Evolutionary conservation across 64 coral and sea anemone species (phyloP).

Genomic region (Montipora capricornis): DNA sequence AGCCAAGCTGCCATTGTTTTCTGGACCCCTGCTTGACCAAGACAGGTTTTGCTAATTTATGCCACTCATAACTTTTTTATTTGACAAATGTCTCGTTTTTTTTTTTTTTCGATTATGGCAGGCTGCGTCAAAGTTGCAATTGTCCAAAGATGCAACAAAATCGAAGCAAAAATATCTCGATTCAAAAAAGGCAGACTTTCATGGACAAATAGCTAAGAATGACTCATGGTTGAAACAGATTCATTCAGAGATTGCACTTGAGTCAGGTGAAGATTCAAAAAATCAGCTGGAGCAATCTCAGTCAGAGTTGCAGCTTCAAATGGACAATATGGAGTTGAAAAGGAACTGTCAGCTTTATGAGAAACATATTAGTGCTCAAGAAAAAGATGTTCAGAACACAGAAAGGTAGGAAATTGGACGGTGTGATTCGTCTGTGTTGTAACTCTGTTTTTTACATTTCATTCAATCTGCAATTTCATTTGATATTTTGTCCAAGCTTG

Average conservation of each 20-base stretch:
- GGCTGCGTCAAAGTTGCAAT: constrained; percentile 50
- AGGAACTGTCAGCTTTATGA: constrained; percentile 84
- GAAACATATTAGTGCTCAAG: constrained; percentile 64
- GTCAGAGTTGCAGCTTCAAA: not conserved
- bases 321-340: constrained; percentile 65
- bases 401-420: constrained; percentile 61
- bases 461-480: too few relatives aligned
- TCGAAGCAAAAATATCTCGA: constrained; percentile 68
- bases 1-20: not conserved
- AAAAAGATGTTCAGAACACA: constrained; percentile 77
- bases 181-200: constrained; percentile 44
- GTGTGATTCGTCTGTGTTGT: not conserved
- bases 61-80: too few relatives aligned
- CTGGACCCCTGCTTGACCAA: too few relatives aligned
- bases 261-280: constrained; percentile 35
- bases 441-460: too few relatives aligned
- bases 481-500: too few relatives aligned
- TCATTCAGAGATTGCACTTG: constrained; percentile 60
- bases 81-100: too few relatives aligned
- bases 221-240: constrained; percentile 66
- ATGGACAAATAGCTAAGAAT: constrained; percentile 68
- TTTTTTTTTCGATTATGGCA: not conserved
- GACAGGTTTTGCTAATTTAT: too few relatives aligned
- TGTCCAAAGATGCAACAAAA: constrained; percentile 66
- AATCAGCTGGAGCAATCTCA: constrained; percentile 47